Evolutionary conservation across 2,888 invertebrate genomes (phyloP), one percentile per base, ranked within the genome.

Genomic region (Diaperis boleti): DNA sequence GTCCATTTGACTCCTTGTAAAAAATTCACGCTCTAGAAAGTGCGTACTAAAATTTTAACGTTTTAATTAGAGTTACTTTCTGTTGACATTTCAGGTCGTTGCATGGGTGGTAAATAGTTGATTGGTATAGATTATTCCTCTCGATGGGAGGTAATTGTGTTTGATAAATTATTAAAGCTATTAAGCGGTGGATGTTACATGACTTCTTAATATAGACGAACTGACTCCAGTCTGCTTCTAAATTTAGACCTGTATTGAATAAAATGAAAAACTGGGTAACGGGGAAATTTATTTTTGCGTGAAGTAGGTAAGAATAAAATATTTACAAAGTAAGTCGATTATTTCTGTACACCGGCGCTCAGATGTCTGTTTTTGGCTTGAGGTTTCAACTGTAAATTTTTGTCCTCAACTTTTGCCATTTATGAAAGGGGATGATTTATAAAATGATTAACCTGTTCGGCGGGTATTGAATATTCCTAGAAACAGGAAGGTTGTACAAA

Each of bases 31-130:
- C n/a, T 5, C 37, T 39, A 20, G 37, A 37, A 52, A 39, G 37
- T 37, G 52, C 22, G 26, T 33, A n/a, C 26, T 52, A 14, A 52
- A 52, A 52, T 39, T 52, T 52, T 52, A 39, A 52, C 39, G 14
- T 20, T 52, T 39, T 52, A 52, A 52, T 52, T 52, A 37, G 10
- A 39, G 52, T 20, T 35, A 52, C 26, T 52, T 52, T 52, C 37
- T 52, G 52, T 52, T 52, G 52, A 52, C 37, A 52, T 52, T 52
- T 52, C 26, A 20, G 52, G 52, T 52, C 52, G 35, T 37, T 52
- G 52, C 39, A 52, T 52, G 22, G 10, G 14, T 20, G 14, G n/a
- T 52, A 13, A 52, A 52, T 52, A 37, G 22, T 52, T 52, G 14
- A 52, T 39, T 10, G 22, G 20, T 52, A 52, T 52, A 37, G 52